A percentile compares a stretch with the other conserved stretches of the same genome.
Conservation (phyloP, 2,797 vertebrate genomes). For the Ispidina lecontei region DNA sequence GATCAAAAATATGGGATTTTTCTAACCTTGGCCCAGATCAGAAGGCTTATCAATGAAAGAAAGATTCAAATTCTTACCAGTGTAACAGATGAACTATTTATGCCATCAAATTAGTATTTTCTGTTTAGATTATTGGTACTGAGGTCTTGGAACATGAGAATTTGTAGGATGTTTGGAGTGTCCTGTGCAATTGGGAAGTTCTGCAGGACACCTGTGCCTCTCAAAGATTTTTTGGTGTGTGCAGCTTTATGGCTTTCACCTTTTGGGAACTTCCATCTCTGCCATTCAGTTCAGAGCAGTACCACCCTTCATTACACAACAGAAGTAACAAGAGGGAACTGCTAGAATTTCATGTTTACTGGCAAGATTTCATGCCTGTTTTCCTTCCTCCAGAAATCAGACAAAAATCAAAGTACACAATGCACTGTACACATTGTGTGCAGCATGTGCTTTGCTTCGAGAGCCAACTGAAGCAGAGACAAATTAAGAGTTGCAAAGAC, state of each 20-base stretch:
- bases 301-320: background rate
- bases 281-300: background rate
- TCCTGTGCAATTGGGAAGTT: background rate
- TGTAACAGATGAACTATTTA: background rate
- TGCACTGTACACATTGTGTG: background rate
- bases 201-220: background rate
- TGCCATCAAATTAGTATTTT: background rate
- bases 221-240: background rate
- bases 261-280: background rate
- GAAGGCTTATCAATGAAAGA: background rate
- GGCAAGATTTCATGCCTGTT: background rate
- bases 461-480: slow-evolving; percentile 8
- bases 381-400: background rate
- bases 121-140: background rate
- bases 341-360: background rate
- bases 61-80: background rate
- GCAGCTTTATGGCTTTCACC: background rate
- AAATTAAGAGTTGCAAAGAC: slow-evolving; percentile 35
- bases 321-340: background rate
- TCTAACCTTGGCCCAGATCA: background rate
- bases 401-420: background rate
- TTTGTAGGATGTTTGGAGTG: background rate
- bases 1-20: background rate
- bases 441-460: background rate
- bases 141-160: background rate